Conservation (phyloP, 2,797 vertebrate species). For the Pipistrellus nathusii region DNA sequence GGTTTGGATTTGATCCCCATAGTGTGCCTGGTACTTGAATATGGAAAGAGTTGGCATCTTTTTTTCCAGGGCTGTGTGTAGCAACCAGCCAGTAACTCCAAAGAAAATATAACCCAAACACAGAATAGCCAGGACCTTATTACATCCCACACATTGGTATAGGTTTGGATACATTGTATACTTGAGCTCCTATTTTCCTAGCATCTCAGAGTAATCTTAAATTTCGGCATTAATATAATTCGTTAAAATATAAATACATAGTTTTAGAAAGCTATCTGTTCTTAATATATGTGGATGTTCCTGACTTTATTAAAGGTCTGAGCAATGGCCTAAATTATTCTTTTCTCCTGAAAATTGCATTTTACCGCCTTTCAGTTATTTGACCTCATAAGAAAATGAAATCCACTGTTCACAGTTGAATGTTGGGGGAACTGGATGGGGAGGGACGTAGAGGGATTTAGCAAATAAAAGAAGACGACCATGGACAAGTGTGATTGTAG, state of each 20-base stretch:
- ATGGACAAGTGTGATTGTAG: background rate
- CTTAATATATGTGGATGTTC: background rate
- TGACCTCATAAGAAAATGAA: constrained; percentile 26
- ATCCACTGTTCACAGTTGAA: background rate
- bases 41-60: background rate
- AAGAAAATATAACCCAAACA: background rate
- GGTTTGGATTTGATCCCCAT: background rate
- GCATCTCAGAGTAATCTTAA: constrained; percentile 1
- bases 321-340: background rate
- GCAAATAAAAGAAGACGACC: background rate
- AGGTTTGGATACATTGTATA: background rate
- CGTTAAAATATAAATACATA: background rate
- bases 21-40: background rate
- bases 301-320: constrained; percentile 21
- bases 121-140: background rate
- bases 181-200: background rate
- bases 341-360: background rate
- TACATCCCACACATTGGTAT: background rate
- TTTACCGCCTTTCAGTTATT: background rate
- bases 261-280: background rate
- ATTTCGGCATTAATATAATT: background rate
- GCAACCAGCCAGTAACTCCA: background rate
- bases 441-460: background rate
- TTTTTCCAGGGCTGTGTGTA: background rate
- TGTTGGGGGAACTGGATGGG: background rate